Percentiles rank a stretch among this genome's conserved stretches.
Conservation (phyloP, 2,113 vertebrate species). For the Eublepharis macularius region DNA sequence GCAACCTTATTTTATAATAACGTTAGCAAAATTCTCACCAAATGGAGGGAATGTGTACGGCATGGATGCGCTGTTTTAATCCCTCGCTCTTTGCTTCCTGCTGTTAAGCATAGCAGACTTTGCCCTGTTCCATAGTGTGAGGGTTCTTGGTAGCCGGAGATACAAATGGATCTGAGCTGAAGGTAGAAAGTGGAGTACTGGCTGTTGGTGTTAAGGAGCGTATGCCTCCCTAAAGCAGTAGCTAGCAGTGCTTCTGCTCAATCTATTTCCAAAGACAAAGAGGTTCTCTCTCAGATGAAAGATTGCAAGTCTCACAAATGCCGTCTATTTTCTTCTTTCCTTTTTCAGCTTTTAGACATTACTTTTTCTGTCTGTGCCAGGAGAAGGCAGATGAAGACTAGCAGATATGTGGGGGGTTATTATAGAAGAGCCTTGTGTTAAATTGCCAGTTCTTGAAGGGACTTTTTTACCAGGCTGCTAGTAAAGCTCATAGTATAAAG, state of each 20-base stretch:
- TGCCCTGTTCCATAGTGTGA: neutral
- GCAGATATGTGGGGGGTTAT: neutral
- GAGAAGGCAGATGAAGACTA: neutral
- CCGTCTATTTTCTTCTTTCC: neutral
- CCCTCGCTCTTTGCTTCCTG: neutral
- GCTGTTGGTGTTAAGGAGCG: neutral
- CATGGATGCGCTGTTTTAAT: neutral
- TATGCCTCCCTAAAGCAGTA: neutral
- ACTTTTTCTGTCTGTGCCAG: neutral
- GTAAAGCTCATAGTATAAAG: neutral
- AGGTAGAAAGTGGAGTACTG: neutral
- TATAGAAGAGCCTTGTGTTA: slow-evolving; percentile 6
- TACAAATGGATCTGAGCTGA: neutral
- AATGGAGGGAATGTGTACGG: neutral
- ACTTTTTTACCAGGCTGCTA: neutral
- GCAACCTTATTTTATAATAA: neutral
- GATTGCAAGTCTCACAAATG: neutral
- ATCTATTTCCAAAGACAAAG: neutral
- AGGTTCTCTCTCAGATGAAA: neutral
- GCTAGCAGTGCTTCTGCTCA: too few species aligned
- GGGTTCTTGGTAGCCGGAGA: neutral
- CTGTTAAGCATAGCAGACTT: neutral
- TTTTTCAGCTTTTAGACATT: neutral
- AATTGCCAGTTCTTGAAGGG: slow-evolving; percentile 22
- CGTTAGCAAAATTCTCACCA: neutral